phyloP scores from a whole-genome alignment of 2,888 invertebrate genomes.

The Pollenia amentaria region DNA sequence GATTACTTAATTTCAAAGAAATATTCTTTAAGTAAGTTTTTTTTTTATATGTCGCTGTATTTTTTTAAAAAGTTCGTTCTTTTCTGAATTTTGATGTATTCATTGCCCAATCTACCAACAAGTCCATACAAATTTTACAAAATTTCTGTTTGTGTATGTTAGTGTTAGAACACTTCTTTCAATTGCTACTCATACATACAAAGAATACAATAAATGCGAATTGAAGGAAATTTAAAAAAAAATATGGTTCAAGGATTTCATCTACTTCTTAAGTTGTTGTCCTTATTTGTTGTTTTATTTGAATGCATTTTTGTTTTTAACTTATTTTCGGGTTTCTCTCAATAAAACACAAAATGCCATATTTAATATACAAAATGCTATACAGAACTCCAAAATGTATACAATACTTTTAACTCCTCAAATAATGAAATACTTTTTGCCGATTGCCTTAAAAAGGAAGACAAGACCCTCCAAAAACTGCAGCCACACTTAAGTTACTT shows the following conservation, averaged over 20 bases:
- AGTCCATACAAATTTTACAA: background rate
- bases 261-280: constrained; percentile 25
- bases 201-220: constrained; percentile 18
- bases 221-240: background rate
- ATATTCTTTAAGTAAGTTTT: background rate
- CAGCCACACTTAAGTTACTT: constrained; percentile 12
- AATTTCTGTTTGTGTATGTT: background rate
- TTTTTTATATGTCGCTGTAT: background rate
- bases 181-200: constrained; percentile 21
- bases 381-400: background rate
- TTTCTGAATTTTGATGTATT: constrained; percentile 3
- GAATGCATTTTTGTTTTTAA: background rate
- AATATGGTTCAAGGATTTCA: constrained; percentile 50
- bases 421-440: background rate
- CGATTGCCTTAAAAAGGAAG: background rate
- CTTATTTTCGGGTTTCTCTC: background rate
- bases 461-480: background rate
- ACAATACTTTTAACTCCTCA: background rate
- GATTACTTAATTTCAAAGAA: too few species aligned
- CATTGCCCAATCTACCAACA: background rate
- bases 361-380: constrained; percentile 22
- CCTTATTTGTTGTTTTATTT: background rate
- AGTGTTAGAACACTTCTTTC: constrained; percentile 14
- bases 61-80: background rate
- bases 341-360: constrained; percentile 30